Percentiles rank a stretch among this genome's conserved stretches.
Conservation (phyloP, 2,113 vertebrate species). For the Oophaga pumilio region DNA sequence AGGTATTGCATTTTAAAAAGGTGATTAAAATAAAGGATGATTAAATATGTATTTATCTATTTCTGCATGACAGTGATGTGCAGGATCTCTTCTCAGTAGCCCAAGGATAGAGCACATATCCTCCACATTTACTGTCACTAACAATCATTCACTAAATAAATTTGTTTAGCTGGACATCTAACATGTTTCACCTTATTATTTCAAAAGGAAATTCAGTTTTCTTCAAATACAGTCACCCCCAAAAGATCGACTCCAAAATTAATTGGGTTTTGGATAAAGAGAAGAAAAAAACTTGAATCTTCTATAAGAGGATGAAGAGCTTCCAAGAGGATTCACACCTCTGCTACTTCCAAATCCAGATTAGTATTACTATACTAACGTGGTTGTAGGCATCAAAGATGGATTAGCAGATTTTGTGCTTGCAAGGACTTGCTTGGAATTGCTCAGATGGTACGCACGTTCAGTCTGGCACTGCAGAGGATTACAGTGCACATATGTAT, state of each 20-base stretch:
- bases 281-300: constrained; percentile 18
- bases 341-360: constrained; percentile 20
- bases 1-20: constrained; percentile 21
- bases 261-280: constrained; percentile 45
- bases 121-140: background rate
- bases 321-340: constrained; percentile 22
- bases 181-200: constrained; percentile 14
- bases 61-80: constrained; percentile 30
- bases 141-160: background rate
- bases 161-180: background rate
- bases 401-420: constrained; percentile 3
- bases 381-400: constrained; percentile 20
- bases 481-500: background rate
- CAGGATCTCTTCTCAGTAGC: background rate
- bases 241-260: constrained; percentile 25
- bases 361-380: constrained; percentile 42
- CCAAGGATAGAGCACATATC: background rate
- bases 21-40: constrained; percentile 32
- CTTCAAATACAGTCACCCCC: constrained; percentile 12
- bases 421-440: background rate
- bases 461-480: background rate
- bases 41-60: constrained; percentile 31
- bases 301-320: constrained; percentile 30
- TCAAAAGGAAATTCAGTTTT: background rate
- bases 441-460: background rate